These are phyloP conservation scores for Kryptopterus vitreolus DNA, from an alignment of 2,797 vertebrate genomes.

Conservation along the genomic window DNA sequence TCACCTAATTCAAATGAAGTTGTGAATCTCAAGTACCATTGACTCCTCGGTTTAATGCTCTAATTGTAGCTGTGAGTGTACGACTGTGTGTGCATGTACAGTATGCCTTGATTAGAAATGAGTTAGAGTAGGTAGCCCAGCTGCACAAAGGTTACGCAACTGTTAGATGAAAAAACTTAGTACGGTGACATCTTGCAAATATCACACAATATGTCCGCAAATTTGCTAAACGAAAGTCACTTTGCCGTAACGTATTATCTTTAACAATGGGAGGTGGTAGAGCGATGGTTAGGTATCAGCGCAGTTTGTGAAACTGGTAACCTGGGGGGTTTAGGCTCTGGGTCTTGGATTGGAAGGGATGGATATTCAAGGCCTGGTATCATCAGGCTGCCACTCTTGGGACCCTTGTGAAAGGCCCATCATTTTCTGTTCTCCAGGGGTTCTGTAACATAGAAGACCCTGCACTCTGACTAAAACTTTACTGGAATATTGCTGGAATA, in stretches of 20 bases:
- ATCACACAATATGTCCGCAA: not conserved
- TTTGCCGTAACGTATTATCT: not conserved
- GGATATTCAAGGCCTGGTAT: no score
- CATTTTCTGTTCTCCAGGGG: no score
- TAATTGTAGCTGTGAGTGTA: conserved; percentile 3
- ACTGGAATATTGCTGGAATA: no score
- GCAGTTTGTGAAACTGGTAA: no score
- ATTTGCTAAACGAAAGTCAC: not conserved
- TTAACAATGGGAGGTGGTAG: not conserved
- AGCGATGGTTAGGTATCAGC: no score
- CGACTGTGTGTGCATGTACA: not conserved
- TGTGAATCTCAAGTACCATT: conserved; percentile 12
- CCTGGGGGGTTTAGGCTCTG: no score
- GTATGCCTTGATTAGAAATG: not conserved
- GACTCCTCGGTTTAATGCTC: conserved; percentile 4
- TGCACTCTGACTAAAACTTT: no score
- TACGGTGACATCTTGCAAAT: not conserved
- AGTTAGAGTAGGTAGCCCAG: not conserved
- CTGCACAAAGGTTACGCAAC: not conserved
- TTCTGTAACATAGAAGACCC: no score
- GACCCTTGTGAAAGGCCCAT: no score
- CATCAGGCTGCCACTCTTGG: no score
- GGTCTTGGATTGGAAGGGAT: no score
- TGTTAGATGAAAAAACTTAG: not conserved
- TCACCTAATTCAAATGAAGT: conserved; percentile 31